Percentiles rank a stretch among this genome's conserved stretches.
These are phyloP conservation scores for Acromyrmex echinatior DNA, from an alignment of 1,140 invertebrate species.

Conservation along the genomic window DNA sequence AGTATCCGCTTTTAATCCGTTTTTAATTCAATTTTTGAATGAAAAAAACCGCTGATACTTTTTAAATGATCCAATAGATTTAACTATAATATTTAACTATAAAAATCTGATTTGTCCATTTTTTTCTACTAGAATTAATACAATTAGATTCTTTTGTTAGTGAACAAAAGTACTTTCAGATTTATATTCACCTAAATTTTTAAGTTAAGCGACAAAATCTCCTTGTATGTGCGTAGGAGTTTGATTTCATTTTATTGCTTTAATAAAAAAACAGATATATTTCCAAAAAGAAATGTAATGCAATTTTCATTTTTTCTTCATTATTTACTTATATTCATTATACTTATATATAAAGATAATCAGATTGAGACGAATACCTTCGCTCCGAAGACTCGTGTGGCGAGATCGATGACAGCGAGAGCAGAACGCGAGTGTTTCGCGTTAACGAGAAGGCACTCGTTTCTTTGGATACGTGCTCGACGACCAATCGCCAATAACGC, in stretches of 20 bases:
- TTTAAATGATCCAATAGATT: too few species aligned
- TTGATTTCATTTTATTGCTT: neutral
- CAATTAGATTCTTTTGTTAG: too few species aligned
- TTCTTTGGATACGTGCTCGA: conserved; percentile 27
- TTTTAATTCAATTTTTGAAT: too few species aligned
- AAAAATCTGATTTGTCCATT: too few species aligned
- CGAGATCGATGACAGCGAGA: conserved; percentile 57
- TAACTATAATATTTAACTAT: too few species aligned
- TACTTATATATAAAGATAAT: neutral
- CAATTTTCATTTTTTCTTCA: neutral
- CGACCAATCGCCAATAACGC: conserved; percentile 47
- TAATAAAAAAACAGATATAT: neutral
- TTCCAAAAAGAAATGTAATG: neutral
- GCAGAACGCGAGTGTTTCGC: conserved; percentile 33
- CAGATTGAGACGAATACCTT: conserved; percentile 35
- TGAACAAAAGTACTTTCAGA: too few species aligned
- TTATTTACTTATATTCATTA: neutral
- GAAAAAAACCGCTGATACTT: too few species aligned
- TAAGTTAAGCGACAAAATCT: neutral
- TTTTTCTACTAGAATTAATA: too few species aligned
- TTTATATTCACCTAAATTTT: too few species aligned
- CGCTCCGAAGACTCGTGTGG: conserved; percentile 42
- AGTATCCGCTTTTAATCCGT: too few species aligned
- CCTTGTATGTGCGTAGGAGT: neutral
- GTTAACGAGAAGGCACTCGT: conserved; percentile 59